phyloP scores from a whole-genome alignment of 1,140 invertebrate genomes.

The Nephotettix cincticeps region DNA sequence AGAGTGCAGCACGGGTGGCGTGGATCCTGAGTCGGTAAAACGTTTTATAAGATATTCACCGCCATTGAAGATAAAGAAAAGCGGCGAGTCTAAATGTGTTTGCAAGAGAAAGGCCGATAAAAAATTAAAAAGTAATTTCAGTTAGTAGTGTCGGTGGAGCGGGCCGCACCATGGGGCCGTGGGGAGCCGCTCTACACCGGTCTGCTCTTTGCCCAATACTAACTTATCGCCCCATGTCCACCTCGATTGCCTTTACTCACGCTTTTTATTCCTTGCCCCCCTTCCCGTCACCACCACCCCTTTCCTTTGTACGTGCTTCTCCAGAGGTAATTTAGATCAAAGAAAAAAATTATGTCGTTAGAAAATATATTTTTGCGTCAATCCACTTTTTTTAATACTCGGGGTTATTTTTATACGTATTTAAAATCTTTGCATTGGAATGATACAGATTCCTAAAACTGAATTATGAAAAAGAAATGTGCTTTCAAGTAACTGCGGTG shows the following conservation, averaged over 20 bases:
- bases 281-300: too few species aligned
- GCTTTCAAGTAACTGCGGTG: too few species aligned
- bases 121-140: conserved; percentile 13
- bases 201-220: conserved; percentile 9
- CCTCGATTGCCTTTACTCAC: conserved; percentile 3
- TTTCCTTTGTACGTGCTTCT: too few species aligned
- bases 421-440: too few species aligned
- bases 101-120: conserved; percentile 9
- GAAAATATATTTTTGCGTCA: too few species aligned
- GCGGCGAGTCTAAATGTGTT: conserved; percentile 6
- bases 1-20: too few species aligned
- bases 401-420: too few species aligned
- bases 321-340: too few species aligned
- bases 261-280: neutral
- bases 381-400: too few species aligned
- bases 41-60: conserved; percentile 12
- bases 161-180: neutral
- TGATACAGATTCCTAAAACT: too few species aligned
- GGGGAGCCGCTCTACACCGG: neutral
- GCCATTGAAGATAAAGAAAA: conserved; percentile 10
- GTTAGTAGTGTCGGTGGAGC: conserved; percentile 1
- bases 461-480: too few species aligned
- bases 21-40: neutral
- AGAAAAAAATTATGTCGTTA: too few species aligned
- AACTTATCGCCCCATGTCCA: conserved; percentile 1